Evolutionary conservation across 2,797 vertebrate genomes (phyloP).

Genomic region (Oreochromis mossambicus): DNA sequence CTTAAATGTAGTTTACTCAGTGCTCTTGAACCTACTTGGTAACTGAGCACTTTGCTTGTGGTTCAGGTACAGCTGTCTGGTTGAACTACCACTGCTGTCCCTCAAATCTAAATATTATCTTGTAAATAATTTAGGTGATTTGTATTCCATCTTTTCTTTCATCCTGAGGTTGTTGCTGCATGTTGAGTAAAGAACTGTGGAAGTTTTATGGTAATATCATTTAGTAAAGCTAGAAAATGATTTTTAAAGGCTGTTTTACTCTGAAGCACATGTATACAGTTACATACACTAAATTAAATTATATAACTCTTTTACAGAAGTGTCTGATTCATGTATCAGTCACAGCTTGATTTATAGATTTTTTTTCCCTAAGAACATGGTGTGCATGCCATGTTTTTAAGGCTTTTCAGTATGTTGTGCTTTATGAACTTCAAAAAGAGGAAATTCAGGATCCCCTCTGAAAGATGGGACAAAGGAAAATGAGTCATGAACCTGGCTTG

Average conservation of each 20-base stretch:
- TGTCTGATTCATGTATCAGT: neutral
- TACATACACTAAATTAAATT: neutral
- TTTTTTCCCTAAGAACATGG: neutral
- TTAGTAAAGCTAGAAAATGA: neutral
- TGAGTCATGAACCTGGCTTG: neutral
- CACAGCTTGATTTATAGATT: neutral
- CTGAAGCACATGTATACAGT: neutral
- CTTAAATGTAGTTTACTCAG: neutral
- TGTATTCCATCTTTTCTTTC: neutral
- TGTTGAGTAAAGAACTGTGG: neutral
- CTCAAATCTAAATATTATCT: neutral
- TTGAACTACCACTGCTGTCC: neutral
- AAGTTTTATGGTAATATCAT: neutral
- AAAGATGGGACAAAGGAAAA: neutral
- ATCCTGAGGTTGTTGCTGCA: neutral
- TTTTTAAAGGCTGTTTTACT: neutral
- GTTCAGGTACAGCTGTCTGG: neutral
- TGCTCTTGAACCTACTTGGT: neutral
- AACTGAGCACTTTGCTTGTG: neutral
- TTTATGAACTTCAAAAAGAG: neutral
- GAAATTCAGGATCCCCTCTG: neutral
- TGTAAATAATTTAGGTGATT: neutral
- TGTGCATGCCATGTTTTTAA: neutral
- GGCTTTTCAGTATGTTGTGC: neutral
- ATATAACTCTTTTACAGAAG: neutral